These are phyloP conservation scores for Oscheius sp. DNA, from an alignment of 1,140 invertebrate genomes.

Conservation along the genomic window DNA sequence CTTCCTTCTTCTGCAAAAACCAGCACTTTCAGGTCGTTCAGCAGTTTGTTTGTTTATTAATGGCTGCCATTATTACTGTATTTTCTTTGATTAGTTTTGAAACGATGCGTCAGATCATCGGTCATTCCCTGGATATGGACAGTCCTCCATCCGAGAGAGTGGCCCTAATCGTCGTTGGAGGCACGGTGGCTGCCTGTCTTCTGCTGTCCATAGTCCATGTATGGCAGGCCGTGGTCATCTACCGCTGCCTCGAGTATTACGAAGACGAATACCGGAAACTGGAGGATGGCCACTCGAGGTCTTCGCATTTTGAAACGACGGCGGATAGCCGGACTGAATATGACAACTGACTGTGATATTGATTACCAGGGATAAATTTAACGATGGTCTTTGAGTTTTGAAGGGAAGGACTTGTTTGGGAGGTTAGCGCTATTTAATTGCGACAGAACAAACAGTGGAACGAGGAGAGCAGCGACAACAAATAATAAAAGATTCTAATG, in stretches of 20 bases:
- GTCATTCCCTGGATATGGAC: slow-evolving; percentile 37
- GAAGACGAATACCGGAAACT: slow-evolving; percentile 36
- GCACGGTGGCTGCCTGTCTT: slow-evolving; percentile 41
- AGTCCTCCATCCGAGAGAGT: slow-evolving; percentile 17
- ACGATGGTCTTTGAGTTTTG: no score
- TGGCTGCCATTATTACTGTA: slow-evolving; percentile 40
- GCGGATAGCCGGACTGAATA: neutral
- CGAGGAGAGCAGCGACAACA: no score
- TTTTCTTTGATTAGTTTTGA: slow-evolving; percentile 49
- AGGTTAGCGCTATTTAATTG: no score
- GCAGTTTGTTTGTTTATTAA: slow-evolving; percentile 48
- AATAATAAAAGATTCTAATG: no score
- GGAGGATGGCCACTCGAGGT: slow-evolving; percentile 7
- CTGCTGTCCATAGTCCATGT: slow-evolving; percentile 45
- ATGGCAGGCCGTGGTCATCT: slow-evolving; percentile 50
- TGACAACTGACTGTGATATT: neutral
- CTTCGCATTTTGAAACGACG: neutral
- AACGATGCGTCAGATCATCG: slow-evolving; percentile 44
- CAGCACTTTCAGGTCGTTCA: slow-evolving; percentile 44
- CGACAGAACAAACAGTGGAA: no score
- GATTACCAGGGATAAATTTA: neutral
- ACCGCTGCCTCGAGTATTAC: slow-evolving; percentile 45
- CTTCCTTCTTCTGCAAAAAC: neutral
- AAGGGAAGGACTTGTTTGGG: no score
- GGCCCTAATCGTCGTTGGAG: slow-evolving; percentile 35